Evolutionary conservation across 2,888 invertebrate species (phyloP), one percentile per base, ranked within the genome.

Genomic region (Halictus ligatus): DNA sequence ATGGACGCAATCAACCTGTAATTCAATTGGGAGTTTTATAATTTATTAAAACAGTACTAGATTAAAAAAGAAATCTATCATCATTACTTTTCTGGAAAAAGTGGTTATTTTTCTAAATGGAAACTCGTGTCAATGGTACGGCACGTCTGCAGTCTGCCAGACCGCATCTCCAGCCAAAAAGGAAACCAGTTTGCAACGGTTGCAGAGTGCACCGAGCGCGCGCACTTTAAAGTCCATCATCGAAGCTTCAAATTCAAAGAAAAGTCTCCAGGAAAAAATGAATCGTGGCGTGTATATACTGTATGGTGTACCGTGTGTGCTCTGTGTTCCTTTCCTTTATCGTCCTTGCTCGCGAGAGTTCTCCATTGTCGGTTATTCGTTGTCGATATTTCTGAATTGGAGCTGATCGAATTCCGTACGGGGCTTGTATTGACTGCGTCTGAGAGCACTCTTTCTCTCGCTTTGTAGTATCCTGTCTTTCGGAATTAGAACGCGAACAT

Each of bases 301-400:
- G n/a, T 54, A 54, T 4, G 54, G 54, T 54, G 5, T 35, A 54
- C 54, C 54, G 54, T 54, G 54, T 54, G 54, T 54, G 54, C n/a
- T n/a, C 54, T 54, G 54, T 54, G 54, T 54, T 46, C 43, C 46
- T 46, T n/a, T 13, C 25, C 46, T 72, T 72, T 46, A 46, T 46
- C n/a, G 72, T 46, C 46, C 8, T 72, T 25, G 7, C 40, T 60
- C 58, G 58, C 58, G n/a, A 25, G 72, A 43, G 46, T n/a, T 46
- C 46, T 46, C 72, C 72, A 72, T 72, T 72, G 72, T 72, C 72
- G 13, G 72, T 72, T 72, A 72, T 72, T 72, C 46, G 72, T 72
- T 46, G 72, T 72, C 72, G 46, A 72, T 72, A 72, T 72, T 72
- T 46, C 72, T 25, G 25, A 48, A 72, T 25, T n/a, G 46, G 46